phyloP scores from a whole-genome alignment of 64 coral and sea anemone species.

The Dendrophyllia cribrosa region DNA sequence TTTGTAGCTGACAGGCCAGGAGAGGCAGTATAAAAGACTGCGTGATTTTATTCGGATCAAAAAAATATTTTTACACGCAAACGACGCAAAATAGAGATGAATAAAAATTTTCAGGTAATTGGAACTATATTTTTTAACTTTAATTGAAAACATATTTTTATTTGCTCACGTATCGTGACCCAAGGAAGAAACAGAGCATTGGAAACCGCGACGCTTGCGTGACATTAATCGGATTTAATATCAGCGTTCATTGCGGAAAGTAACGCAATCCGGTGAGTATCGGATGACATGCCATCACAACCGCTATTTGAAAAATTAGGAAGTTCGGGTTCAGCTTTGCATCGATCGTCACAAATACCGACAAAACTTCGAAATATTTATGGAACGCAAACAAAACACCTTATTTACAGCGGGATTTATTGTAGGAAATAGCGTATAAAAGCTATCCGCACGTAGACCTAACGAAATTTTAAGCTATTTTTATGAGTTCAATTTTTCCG shows the following conservation, averaged over 20 bases:
- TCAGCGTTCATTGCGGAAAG: too few relatives aligned
- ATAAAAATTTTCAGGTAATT: background rate
- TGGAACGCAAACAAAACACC: background rate
- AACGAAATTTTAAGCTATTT: background rate
- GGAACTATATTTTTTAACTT: background rate
- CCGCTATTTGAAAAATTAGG: background rate
- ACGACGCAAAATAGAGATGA: background rate
- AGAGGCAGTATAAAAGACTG: background rate
- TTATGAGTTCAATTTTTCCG: background rate
- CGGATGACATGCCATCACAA: background rate
- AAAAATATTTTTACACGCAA: background rate
- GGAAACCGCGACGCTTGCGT: background rate
- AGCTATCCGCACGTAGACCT: background rate
- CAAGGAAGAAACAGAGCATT: background rate
- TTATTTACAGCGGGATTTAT: background rate
- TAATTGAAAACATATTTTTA: conserved; percentile 7
- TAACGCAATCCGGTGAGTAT: too few relatives aligned
- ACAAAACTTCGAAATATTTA: background rate
- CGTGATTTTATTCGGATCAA: background rate
- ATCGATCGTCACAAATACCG: background rate
- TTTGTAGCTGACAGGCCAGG: background rate
- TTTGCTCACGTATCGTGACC: background rate
- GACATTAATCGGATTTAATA: conserved; percentile 12
- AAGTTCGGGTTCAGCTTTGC: background rate
- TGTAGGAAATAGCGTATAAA: background rate